A percentile compares a stretch with the other conserved stretches of the same genome.
Evolutionary conservation across 2,113 vertebrate genomes (phyloP).

Genomic region (Heterocephalus glaber): DNA sequence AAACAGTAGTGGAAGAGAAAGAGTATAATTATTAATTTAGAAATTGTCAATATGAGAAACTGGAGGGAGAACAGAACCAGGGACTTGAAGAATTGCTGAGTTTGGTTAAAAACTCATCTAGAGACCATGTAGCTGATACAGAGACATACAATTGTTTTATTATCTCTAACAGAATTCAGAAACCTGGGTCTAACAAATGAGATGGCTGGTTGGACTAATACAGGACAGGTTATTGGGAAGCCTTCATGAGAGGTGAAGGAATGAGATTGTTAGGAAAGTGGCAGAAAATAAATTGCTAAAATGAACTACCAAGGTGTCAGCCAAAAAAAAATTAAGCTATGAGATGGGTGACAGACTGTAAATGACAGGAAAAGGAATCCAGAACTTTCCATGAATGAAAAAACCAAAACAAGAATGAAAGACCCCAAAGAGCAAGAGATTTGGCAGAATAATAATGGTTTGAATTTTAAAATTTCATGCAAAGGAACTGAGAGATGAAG

Average conservation of each 20-base stretch:
- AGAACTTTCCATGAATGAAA: background rate
- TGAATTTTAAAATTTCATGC: slow-evolving; percentile 17
- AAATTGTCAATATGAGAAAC: slow-evolving; percentile 21
- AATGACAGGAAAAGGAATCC: background rate
- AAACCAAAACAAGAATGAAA: background rate
- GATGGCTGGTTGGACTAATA: background rate
- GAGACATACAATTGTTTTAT: slow-evolving; percentile 54
- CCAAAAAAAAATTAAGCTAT: background rate
- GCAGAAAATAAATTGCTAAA: background rate
- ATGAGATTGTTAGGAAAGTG: background rate
- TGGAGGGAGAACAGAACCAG: slow-evolving; percentile 35
- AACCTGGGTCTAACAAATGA: slow-evolving; percentile 25
- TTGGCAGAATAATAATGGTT: background rate
- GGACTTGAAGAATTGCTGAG: slow-evolving; percentile 42
- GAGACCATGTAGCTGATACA: slow-evolving; percentile 33
- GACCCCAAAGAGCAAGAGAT: background rate
- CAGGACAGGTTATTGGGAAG: slow-evolving; percentile 8
- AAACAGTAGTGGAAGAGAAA: background rate
- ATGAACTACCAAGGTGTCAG: background rate
- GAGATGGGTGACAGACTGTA: background rate
- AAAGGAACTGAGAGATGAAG: background rate
- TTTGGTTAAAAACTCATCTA: slow-evolving; percentile 64
- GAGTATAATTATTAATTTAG: slow-evolving; percentile 20
- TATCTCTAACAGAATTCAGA: slow-evolving; percentile 56
- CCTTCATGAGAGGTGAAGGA: slow-evolving; percentile 6